A percentile compares a stretch with the other conserved stretches of the same genome.
Conservation (phyloP, 2,888 invertebrate genomes). For the Lasioglossum oenotherae region DNA sequence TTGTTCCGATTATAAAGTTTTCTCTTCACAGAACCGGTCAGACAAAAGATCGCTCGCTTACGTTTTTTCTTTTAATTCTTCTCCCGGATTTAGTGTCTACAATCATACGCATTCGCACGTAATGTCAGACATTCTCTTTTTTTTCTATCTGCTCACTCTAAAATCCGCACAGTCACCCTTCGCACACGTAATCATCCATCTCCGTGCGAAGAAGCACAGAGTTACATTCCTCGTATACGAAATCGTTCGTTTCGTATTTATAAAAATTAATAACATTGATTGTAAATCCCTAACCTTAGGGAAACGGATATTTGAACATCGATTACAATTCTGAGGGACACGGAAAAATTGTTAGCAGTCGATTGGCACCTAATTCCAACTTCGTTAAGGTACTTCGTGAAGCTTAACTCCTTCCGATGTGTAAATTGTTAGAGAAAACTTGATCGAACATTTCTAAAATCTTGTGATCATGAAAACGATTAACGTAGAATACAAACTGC, state of each 20-base stretch:
- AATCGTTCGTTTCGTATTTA: background rate
- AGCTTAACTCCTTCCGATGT: background rate
- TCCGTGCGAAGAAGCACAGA: conserved; percentile 39
- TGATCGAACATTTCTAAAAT: background rate
- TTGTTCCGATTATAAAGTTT: background rate
- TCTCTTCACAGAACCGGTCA: background rate
- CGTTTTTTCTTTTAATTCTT: conserved; percentile 7
- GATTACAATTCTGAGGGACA: conserved; percentile 2
- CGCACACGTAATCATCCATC: conserved; percentile 27
- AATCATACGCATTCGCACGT: conserved; percentile 23
- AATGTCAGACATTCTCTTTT: conserved; percentile 14
- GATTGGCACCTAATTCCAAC: conserved; percentile 37
- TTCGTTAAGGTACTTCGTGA: conserved; percentile 28
- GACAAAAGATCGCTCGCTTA: conserved; percentile 50
- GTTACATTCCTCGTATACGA: conserved; percentile 16
- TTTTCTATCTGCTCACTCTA: background rate
- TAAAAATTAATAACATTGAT: conserved; percentile 12
- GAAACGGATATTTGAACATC: conserved; percentile 7
- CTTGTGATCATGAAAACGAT: background rate
- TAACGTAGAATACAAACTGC: background rate
- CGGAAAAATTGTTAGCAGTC: conserved; percentile 59
- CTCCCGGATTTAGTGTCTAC: conserved; percentile 30
- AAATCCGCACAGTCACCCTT: conserved; percentile 3
- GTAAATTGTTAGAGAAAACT: background rate
- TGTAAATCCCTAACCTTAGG: background rate